Conservation (phyloP, 2,113 vertebrate genomes). For the Tylochromis polylepis region DNA sequence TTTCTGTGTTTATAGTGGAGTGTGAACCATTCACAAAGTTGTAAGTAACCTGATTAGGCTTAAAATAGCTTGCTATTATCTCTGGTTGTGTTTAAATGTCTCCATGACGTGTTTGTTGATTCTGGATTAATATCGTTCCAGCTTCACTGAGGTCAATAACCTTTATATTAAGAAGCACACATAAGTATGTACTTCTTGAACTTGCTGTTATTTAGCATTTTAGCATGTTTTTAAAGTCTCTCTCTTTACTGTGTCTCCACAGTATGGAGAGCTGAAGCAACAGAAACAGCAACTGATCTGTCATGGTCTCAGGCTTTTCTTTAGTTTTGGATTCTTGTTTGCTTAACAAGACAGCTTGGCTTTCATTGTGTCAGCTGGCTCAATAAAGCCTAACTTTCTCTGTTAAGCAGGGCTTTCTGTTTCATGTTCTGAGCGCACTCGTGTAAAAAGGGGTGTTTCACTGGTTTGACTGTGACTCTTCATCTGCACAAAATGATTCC, state of each 20-base stretch:
- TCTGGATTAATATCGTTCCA: accelerated
- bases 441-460: neutral
- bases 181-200: no score
- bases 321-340: neutral
- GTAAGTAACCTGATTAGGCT: neutral
- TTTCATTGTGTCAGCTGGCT: neutral
- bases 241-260: neutral
- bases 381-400: neutral
- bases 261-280: neutral
- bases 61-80: neutral
- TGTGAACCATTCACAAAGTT: neutral
- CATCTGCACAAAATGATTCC: neutral
- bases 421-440: neutral
- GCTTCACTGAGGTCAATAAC: neutral
- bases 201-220: neutral
- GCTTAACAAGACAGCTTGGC: neutral
- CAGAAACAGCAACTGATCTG: neutral
- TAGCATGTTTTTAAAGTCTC: neutral
- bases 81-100: neutral
- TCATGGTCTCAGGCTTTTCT: neutral
- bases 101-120: neutral
- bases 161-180: neutral
- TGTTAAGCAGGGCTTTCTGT: neutral
- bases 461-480: neutral
- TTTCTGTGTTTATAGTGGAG: neutral